A percentile compares a stretch with the other conserved stretches of the same genome.
Conservation (phyloP, 1,140 invertebrate genomes). For the Centruroides sculpturatus region DNA sequence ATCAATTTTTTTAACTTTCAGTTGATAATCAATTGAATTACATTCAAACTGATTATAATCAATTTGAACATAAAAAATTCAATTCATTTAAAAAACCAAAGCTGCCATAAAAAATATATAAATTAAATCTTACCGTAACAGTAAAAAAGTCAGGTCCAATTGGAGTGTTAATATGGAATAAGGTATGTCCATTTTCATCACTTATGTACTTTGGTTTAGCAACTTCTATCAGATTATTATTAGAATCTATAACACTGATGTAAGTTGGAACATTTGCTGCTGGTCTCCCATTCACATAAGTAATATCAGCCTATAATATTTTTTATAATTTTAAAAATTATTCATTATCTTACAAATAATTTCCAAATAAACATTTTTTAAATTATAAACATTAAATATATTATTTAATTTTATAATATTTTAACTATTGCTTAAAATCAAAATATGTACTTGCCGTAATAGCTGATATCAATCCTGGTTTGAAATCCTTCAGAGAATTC, state of each 20-base stretch:
- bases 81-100: too few relatives aligned
- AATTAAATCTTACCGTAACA: constrained; percentile 3
- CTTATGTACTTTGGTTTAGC: neutral
- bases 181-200: constrained; percentile 9
- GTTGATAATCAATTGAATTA: too few relatives aligned
- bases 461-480: constrained; percentile 24
- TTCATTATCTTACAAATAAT: neutral
- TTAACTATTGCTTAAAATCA: too few relatives aligned
- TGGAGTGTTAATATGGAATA: constrained; percentile 4
- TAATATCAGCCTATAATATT: constrained; percentile 19
- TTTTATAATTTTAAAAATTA: neutral
- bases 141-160: neutral
- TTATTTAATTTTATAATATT: too few relatives aligned
- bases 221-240: neutral
- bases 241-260: constrained; percentile 1
- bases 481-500: constrained; percentile 22
- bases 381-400: too few relatives aligned
- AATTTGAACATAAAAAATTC: too few relatives aligned
- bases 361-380: too few relatives aligned
- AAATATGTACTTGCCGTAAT: constrained; percentile 19
- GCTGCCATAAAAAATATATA: too few relatives aligned
- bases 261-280: constrained; percentile 7
- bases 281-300: constrained; percentile 18
- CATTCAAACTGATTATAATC: too few relatives aligned
- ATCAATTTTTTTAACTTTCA: too few relatives aligned